A percentile compares a stretch with the other conserved stretches of the same genome.
Conservation (phyloP, 2,113 vertebrate species). For the Tragelaphus imberbis region DNA sequence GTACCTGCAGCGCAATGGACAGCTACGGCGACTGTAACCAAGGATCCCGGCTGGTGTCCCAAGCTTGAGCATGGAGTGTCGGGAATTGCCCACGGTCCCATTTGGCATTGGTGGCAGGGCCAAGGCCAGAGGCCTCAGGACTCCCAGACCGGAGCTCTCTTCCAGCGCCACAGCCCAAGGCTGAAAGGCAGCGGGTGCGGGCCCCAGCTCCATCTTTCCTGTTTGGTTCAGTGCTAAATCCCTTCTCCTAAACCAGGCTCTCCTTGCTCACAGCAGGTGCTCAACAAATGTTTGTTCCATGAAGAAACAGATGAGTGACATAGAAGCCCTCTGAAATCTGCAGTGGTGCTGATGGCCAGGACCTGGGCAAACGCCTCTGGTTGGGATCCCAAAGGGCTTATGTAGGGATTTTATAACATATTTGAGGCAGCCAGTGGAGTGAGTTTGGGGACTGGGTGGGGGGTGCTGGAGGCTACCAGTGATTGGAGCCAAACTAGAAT, state of each 20-base stretch:
- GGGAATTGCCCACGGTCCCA: neutral
- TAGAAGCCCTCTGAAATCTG: neutral
- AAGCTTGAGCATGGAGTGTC: neutral
- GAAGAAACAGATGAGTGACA: too few species aligned
- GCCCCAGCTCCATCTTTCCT: neutral
- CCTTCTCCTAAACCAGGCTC: neutral
- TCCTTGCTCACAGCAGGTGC: neutral
- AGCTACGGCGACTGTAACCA: accelerated
- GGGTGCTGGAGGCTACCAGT: too few species aligned
- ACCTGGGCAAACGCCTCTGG: neutral
- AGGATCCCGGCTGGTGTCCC: neutral
- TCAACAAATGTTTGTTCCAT: neutral
- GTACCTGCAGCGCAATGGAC: neutral
- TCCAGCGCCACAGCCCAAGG: neutral
- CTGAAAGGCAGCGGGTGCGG: neutral
- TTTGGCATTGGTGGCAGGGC: accelerated
- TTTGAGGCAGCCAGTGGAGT: neutral
- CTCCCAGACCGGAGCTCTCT: neutral
- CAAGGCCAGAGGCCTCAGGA: neutral
- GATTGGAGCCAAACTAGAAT: neutral
- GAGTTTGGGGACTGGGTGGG: neutral
- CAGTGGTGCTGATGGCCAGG: neutral
- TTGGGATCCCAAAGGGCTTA: neutral
- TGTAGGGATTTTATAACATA: neutral
- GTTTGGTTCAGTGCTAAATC: neutral